Evolutionary conservation across 2,113 vertebrate species (phyloP), one percentile per base, ranked within the genome.

Genomic region (Catharus minimus): DNA sequence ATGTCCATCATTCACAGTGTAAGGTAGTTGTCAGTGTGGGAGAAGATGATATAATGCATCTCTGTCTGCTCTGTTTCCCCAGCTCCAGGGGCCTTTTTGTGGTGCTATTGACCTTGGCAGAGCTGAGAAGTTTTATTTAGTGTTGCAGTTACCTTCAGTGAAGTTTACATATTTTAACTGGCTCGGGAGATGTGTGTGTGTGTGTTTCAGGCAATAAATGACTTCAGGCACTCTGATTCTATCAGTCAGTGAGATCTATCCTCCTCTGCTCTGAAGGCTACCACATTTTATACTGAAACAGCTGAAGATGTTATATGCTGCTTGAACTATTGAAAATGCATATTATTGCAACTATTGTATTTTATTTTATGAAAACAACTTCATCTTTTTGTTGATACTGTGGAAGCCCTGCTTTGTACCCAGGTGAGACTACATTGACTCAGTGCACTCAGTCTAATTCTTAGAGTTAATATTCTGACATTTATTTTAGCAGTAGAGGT

Each of bases 81-180:
- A 82, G 74, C 75, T 84, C 82, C 79, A 47, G 88, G 66, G 57
- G 44, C 33, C 76, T 79, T 90, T 93, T 66, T 60, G 47, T 83
- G 83, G 11, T 60, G 66, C 56, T 88, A 36, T 89, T 94, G 94
- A 94, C 90, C 89, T 94, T 94, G 91, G 69, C 80, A 93, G 66
- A 85, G 47, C 38, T 60, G 78, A 92, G 78, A 83, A 86, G 32
- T 93, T 96, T 93, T 88, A 94, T 95, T 95, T 95, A 94, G 85
- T 71, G 82, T 61, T 86, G 55, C 79, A 91, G 72, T 62, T 94
- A 86, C 73, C 92, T 86, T 79, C 87, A 32, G 68, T 90, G 84
- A 92, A 86, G 86, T 96, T 94, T 96, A 94, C 91, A 89, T 95
- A 95, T 94, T 96, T 95, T 94, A 94, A 83, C 62, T 86, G 90